Evolutionary conservation across 2,113 vertebrate species (phyloP).

Genomic region (Macquaria ambigua): DNA sequence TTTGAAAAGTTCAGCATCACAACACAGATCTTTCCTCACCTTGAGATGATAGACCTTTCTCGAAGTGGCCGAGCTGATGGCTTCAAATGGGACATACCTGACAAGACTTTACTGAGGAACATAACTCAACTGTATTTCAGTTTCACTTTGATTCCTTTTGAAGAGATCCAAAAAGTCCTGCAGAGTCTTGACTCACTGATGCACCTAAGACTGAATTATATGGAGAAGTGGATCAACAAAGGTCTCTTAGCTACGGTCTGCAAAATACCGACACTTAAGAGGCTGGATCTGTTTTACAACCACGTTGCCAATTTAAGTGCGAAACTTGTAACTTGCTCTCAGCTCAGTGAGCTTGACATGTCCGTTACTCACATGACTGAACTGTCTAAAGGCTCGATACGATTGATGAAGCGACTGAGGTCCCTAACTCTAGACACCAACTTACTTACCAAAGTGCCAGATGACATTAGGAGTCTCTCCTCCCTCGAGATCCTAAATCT

Average conservation of each 20-base stretch:
- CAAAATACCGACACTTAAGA: constrained; percentile 9
- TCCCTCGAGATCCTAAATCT: constrained; percentile 33
- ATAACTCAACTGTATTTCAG: constrained; percentile 23
- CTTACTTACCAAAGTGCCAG: constrained; percentile 21
- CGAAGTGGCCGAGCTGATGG: accelerated
- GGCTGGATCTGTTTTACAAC: constrained; percentile 4
- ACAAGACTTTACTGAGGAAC: constrained; percentile 36
- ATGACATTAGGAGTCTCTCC: constrained; percentile 28
- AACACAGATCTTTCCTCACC: constrained; percentile 37
- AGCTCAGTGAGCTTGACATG: constrained; percentile 32
- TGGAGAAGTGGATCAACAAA: neutral
- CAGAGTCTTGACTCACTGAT: constrained; percentile 31
- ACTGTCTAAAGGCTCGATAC: neutral
- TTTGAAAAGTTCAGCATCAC: constrained; percentile 51
- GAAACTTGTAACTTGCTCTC: constrained; percentile 14
- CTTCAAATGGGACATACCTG: constrained; percentile 29
- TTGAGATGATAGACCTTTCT: constrained; percentile 3
- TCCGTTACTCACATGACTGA: accelerated
- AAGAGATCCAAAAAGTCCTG: neutral
- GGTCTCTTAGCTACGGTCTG: constrained; percentile 34
- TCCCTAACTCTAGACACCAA: neutral
- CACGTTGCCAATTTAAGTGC: accelerated
- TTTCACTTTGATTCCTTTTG: neutral
- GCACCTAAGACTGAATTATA: constrained; percentile 13
- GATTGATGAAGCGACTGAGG: constrained; percentile 5